Conservation (phyloP, 2,797 vertebrate genomes). For the Poecilia gillii region DNA sequence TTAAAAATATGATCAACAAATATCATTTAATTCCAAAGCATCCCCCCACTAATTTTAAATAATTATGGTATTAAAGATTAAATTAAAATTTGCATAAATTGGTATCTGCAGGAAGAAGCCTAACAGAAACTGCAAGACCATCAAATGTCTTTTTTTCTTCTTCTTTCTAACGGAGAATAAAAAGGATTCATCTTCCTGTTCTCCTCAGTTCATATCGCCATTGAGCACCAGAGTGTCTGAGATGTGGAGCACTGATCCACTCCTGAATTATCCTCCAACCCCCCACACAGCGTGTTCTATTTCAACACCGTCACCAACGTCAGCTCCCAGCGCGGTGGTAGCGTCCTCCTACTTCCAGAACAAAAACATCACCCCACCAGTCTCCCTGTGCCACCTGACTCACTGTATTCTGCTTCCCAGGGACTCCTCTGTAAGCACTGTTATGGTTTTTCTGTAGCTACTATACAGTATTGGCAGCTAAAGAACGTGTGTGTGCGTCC, state of each 20-base stretch:
- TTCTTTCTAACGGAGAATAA: background rate
- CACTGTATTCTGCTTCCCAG: conserved; percentile 47
- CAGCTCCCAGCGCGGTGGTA: conserved; percentile 41
- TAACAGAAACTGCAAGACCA: background rate
- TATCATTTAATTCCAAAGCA: background rate
- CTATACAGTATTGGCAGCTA: conserved; percentile 9
- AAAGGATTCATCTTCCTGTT: background rate
- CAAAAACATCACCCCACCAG: conserved; percentile 66
- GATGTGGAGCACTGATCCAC: conserved; percentile 63
- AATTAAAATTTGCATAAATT: background rate
- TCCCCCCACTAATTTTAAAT: background rate
- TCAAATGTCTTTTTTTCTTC: background rate
- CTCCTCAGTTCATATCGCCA: background rate
- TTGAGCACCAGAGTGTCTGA: conserved; percentile 40
- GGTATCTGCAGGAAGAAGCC: background rate
- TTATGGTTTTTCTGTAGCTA: conserved; percentile 17
- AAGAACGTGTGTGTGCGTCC: conserved; percentile 19
- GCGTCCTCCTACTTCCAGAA: conserved; percentile 71
- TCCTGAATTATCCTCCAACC: conserved; percentile 40
- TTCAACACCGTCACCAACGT: conserved; percentile 66
- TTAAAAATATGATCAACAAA: background rate
- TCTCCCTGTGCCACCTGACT: conserved; percentile 39
- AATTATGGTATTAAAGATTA: background rate
- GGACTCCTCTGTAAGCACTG: conserved; percentile 26
- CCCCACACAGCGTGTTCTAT: conserved; percentile 57